Conservation (phyloP, 30 jellyfish, hydroid and myxozoan species). For the Aurelia sp. region DNA sequence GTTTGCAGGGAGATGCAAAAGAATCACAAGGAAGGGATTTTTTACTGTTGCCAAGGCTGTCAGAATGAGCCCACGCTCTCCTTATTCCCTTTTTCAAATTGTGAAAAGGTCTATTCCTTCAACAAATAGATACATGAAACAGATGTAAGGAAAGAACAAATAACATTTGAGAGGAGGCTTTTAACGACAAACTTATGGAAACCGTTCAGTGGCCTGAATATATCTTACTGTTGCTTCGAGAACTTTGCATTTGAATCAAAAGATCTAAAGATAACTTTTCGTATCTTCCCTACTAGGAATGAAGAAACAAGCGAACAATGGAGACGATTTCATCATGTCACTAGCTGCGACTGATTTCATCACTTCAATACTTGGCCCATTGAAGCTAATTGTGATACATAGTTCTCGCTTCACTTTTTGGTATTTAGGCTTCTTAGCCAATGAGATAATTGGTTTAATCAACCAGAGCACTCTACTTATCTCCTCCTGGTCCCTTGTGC, state of each 20-base stretch:
- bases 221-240: no score
- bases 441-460: background rate
- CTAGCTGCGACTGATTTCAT: background rate
- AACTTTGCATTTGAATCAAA: background rate
- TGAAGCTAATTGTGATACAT: background rate
- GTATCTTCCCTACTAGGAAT: background rate
- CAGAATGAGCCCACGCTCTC: no score
- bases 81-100: no score
- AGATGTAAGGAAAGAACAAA: no score
- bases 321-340: background rate
- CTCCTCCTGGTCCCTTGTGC: conserved; percentile 6
- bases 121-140: no score
- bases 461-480: background rate
- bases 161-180: no score
- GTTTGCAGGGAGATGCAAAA: no score
- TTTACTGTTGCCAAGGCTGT: no score
- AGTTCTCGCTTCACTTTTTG: background rate
- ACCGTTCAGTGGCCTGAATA: no score
- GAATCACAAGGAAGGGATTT: no score
- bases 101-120: no score
- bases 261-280: background rate
- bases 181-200: no score
- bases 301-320: background rate
- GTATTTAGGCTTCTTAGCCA: background rate
- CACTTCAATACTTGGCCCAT: background rate